phyloP scores from a whole-genome alignment of 2,888 invertebrate genomes.

The Agrotis segetum region DNA sequence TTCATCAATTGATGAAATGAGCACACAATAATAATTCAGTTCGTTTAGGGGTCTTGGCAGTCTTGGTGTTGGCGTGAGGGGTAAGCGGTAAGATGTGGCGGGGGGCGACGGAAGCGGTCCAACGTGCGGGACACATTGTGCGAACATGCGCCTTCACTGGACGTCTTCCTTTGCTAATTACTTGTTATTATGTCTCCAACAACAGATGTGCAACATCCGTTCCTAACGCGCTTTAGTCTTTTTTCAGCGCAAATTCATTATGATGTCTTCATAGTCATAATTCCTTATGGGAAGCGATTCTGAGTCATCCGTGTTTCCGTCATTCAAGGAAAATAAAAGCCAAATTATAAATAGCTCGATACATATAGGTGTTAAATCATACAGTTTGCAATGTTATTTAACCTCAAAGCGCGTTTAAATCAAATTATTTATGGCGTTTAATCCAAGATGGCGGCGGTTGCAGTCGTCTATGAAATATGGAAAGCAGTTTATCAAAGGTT shows the following conservation, averaged over 20 bases:
- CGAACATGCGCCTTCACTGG: conserved; percentile 79
- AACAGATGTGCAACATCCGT: conserved; percentile 90
- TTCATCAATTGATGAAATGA: conserved; percentile 70
- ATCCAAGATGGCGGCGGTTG: conserved; percentile 63
- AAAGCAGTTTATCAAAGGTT: conserved; percentile 45
- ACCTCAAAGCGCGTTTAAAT: conserved; percentile 71
- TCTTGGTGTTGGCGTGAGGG: conserved; percentile 58
- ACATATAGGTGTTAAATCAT: conserved; percentile 74
- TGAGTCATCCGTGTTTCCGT: conserved; percentile 56
- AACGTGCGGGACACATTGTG: conserved; percentile 89
- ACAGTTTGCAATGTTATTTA: conserved; percentile 67
- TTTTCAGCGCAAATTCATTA: conserved; percentile 58
- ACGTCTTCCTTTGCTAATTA: conserved; percentile 86
- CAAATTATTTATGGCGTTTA: conserved; percentile 74
- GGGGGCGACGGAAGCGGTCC: conserved; percentile 77
- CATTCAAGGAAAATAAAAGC: conserved; percentile 65
- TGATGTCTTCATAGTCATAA: conserved; percentile 41
- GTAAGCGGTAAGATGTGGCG: conserved; percentile 64
- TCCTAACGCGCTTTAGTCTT: conserved; percentile 73
- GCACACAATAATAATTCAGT: conserved; percentile 67
- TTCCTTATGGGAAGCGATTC: conserved; percentile 29
- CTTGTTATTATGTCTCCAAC: conserved; percentile 87
- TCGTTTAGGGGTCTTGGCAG: conserved; percentile 64
- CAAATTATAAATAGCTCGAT: conserved; percentile 65
- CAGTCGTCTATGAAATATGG: conserved; percentile 52